A percentile compares a stretch with the other conserved stretches of the same genome.
Conservation (phyloP, 2,113 vertebrate species). For the Hiodon alosoides region DNA sequence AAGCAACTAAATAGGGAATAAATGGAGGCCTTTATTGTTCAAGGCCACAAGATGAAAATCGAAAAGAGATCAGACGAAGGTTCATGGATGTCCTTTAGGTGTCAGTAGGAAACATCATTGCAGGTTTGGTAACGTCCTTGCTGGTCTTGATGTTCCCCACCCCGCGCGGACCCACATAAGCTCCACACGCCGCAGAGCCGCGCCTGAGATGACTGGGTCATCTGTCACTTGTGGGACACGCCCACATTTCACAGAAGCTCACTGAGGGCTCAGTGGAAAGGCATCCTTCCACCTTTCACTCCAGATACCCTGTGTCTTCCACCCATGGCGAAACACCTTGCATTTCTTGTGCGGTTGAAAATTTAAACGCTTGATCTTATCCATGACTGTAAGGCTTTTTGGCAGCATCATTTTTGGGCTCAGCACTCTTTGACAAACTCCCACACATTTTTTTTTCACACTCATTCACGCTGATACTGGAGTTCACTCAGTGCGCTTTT, state of each 20-base stretch:
- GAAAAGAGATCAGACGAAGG: too few relatives aligned
- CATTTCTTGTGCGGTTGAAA: constrained; percentile 10
- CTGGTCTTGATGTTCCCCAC: too few relatives aligned
- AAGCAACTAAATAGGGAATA: too few relatives aligned
- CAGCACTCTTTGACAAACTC: not conserved
- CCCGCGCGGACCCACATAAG: not conserved
- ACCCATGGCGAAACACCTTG: not conserved
- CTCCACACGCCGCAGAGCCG: not conserved
- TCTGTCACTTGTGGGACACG: not conserved
- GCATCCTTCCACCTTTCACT: not conserved
- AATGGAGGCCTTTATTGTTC: too few relatives aligned
- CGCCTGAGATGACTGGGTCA: not conserved
- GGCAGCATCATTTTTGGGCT: not conserved
- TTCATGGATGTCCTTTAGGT: too few relatives aligned
- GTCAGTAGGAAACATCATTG: too few relatives aligned
- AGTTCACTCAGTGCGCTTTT: too few relatives aligned
- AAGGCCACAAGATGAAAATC: too few relatives aligned
- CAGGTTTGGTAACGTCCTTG: too few relatives aligned
- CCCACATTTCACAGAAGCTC: constrained; percentile 4
- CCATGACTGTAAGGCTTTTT: constrained; percentile 12
- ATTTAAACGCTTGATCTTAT: constrained; percentile 9
- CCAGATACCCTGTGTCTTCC: not conserved
- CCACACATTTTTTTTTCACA: not conserved
- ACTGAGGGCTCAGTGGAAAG: not conserved
- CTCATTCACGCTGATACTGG: too few relatives aligned